A percentile compares a stretch with the other conserved stretches of the same genome.
These are phyloP conservation scores for Porites lutea DNA, from an alignment of 64 coral and sea anemone species.

Conservation along the genomic window DNA sequence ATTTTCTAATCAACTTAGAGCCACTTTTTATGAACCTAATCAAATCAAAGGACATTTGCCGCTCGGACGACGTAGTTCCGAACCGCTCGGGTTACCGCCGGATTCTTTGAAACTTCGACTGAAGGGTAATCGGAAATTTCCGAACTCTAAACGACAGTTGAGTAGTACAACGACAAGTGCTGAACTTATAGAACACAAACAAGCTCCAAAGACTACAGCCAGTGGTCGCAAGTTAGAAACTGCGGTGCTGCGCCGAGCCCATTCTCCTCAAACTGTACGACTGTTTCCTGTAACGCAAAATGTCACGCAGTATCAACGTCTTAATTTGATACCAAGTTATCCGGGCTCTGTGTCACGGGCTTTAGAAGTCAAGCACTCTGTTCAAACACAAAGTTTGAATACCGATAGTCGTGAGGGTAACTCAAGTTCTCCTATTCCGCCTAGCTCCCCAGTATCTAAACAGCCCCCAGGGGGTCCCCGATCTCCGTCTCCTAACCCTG, in stretches of 20 bases:
- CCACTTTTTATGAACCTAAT: slow-evolving; percentile 91
- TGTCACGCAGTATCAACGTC: slow-evolving; percentile 77
- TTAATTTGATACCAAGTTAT: slow-evolving; percentile 55
- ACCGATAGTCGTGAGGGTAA: slow-evolving; percentile 59
- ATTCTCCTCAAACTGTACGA: slow-evolving; percentile 93
- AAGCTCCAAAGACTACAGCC: slow-evolving; percentile 76
- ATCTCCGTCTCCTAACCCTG: slow-evolving; percentile 84
- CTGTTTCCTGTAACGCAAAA: slow-evolving; percentile 78
- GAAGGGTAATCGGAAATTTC: slow-evolving; percentile 71
- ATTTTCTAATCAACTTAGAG: slow-evolving; percentile 75
- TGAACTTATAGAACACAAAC: slow-evolving; percentile 96
- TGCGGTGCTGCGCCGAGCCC: slow-evolving; percentile 84
- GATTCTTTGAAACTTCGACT: slow-evolving; percentile 84
- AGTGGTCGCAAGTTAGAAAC: slow-evolving; percentile 87
- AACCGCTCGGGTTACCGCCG: slow-evolving; percentile 71
- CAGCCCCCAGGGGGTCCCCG: slow-evolving; percentile 57
- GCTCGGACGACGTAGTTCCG: slow-evolving; percentile 73
- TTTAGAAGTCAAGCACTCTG: slow-evolving; percentile 50
- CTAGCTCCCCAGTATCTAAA: slow-evolving; percentile 38
- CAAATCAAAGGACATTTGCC: slow-evolving; percentile 39
- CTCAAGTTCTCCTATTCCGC: slow-evolving; percentile 38
- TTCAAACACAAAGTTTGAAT: slow-evolving; percentile 62
- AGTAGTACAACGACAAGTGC: slow-evolving; percentile 98
- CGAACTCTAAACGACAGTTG: slow-evolving; percentile 75
- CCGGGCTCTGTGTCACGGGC: slow-evolving; percentile 53